Evolutionary conservation across 2,888 invertebrate species (phyloP), one percentile per base, ranked within the genome.

Genomic region (Pardosa pseudoannulata): DNA sequence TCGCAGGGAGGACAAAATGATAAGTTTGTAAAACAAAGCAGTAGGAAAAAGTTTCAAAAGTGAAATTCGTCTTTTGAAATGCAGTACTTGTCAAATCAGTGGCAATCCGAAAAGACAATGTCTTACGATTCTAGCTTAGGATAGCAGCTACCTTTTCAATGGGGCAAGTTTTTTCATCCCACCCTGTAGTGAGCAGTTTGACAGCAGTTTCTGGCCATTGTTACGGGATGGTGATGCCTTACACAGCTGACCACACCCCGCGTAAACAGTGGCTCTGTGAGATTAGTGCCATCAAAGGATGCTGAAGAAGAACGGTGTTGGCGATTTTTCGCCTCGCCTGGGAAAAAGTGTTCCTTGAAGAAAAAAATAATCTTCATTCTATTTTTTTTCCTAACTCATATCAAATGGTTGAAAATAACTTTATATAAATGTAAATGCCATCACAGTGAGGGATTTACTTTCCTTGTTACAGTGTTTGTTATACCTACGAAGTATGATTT

Each of bases 101-200:
- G 62, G 64, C 31, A 27, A 67, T 28, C 72, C 41, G 16, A 46
- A 31, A 50, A 73, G 80, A 81, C 73, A 81, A 67, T 73, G 78
- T 16, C 70, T 75, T 39, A 19, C 65, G 46, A 65, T 75, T 79
- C 29, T 32, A 27, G 73, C 32, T 50, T 16, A 5, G 28, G 28
- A 75, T 28, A 78, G 56, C 41, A 68, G 13, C 29, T 27, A 16
- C 27, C 28, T 2, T 27, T 7, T 16, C 16, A 7, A 7, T 5
- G 11, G 36, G 36, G 36, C 46, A 46, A 16, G 2, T 46, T 36
- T 36, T 36, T 36, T 7, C 16, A 7, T 7, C 16, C 46, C 76
- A 0, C 29, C 67, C 73, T 74, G 62, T 74, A 62, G 32, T 23
- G 62, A 74, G 74, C 28, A 50, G 32, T 73, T 73, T 80, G 80